Evolutionary conservation across 2,113 vertebrate species (phyloP).

Genomic region (Psilopsiagon aurifrons): DNA sequence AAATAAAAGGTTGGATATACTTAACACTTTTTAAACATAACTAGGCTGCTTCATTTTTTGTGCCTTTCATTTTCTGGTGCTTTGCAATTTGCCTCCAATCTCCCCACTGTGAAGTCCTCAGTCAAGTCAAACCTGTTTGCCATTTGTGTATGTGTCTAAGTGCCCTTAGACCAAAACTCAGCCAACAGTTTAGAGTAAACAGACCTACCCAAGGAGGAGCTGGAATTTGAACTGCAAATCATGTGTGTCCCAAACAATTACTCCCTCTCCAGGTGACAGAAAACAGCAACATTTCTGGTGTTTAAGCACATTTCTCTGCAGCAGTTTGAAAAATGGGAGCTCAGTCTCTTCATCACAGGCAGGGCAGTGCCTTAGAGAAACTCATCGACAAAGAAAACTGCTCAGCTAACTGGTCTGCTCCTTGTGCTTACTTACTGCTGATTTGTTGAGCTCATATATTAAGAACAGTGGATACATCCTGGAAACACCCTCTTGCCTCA

Average conservation of each 20-base stretch:
- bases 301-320: constrained; percentile 29
- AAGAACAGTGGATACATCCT: constrained; percentile 36
- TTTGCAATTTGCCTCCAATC: constrained; percentile 49
- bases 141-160: background rate
- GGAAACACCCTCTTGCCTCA: constrained; percentile 46
- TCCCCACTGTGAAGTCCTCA: constrained; percentile 45
- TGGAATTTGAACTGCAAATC: constrained; percentile 61
- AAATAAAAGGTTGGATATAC: constrained; percentile 58
- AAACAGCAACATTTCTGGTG: constrained; percentile 30
- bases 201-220: constrained; percentile 65
- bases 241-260: constrained; percentile 56
- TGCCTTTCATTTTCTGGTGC: constrained; percentile 37
- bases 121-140: constrained; percentile 70
- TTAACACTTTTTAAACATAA: constrained; percentile 44
- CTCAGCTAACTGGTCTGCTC: constrained; percentile 26
- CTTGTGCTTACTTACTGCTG: constrained; percentile 30
- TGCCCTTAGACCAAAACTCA: constrained; percentile 49
- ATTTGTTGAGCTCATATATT: constrained; percentile 55
- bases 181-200: constrained; percentile 56
- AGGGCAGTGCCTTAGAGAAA: background rate
- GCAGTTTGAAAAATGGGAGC: background rate
- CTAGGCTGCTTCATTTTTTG: constrained; percentile 40
- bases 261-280: constrained; percentile 62
- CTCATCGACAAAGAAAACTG: background rate
- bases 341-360: background rate